phyloP scores from a whole-genome alignment of 2,888 invertebrate species.

The Entomobrya proxima region DNA sequence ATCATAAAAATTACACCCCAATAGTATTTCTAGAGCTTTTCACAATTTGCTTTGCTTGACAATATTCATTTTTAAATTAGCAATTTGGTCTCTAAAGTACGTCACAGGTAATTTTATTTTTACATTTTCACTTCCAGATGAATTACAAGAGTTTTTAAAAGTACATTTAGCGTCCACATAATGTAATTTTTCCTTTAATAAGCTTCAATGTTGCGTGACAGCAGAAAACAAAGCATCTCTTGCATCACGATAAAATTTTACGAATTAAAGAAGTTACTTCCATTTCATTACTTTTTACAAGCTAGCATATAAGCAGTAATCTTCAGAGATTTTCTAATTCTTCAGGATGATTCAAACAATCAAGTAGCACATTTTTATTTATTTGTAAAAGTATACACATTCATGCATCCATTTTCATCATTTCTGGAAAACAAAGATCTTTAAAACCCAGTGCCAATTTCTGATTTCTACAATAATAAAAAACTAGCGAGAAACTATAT shows the following conservation, averaged over 20 bases:
- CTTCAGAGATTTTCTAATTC: not conserved
- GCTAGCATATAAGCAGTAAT: too few species aligned
- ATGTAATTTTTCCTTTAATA: not conserved
- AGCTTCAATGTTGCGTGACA: slow-evolving; percentile 24
- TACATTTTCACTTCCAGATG: not conserved
- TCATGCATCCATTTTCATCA: not conserved
- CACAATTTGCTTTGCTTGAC: not conserved
- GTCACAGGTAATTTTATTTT: slow-evolving; percentile 59
- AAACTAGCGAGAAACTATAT: not conserved
- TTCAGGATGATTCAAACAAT: not conserved
- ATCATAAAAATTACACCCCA: too few species aligned
- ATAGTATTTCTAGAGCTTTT: not conserved
- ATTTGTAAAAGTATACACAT: not conserved
- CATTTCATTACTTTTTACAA: not conserved
- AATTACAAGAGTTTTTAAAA: slow-evolving; percentile 25
- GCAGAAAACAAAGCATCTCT: slow-evolving; percentile 10
- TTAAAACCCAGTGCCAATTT: not conserved
- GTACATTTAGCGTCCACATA: slow-evolving; percentile 13
- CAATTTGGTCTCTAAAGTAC: slow-evolving; percentile 62
- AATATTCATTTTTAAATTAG: not conserved
- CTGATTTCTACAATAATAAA: not conserved
- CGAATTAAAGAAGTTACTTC: not conserved
- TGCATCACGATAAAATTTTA: not conserved
- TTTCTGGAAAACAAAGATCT: slow-evolving; percentile 1
- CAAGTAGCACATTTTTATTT: not conserved